Percentiles rank a stretch among this genome's conserved stretches.
phyloP scores from a whole-genome alignment of 1,140 invertebrate genomes.

The Drosophila carrolli region DNA sequence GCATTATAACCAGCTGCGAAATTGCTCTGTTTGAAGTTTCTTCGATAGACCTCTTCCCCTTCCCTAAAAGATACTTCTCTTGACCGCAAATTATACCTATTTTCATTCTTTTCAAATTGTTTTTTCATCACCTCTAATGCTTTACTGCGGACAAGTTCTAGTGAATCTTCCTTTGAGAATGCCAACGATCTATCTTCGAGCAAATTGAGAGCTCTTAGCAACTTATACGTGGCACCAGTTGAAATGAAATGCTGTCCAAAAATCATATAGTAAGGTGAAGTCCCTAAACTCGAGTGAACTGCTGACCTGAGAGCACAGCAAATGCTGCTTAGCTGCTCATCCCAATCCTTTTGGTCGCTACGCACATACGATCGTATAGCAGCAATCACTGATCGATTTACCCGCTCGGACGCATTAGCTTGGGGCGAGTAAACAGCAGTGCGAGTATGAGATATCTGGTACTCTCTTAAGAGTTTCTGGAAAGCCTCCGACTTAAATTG shows the following conservation, averaged over 20 bases:
- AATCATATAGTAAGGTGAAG: not conserved
- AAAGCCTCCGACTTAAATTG: not conserved
- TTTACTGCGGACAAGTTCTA: not conserved
- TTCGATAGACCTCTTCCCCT: not conserved
- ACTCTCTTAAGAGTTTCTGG: not conserved
- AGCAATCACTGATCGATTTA: not conserved
- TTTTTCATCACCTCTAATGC: not conserved
- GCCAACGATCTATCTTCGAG: not conserved
- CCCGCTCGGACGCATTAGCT: constrained; percentile 1
- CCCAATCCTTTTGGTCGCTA: not conserved
- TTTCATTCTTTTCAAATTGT: constrained; percentile 5
- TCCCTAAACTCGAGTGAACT: not conserved
- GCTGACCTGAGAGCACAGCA: not conserved
- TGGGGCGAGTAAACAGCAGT: not conserved
- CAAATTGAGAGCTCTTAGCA: too few species aligned
- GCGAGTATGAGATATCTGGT: not conserved
- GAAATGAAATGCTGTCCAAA: too few species aligned
- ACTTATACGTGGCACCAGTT: too few species aligned
- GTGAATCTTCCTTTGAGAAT: not conserved
- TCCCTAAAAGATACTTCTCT: too few species aligned
- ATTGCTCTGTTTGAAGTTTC: not conserved
- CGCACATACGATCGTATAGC: not conserved
- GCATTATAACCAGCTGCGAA: constrained; percentile 23
- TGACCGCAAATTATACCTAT: constrained; percentile 13
- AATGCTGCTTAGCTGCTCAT: constrained; percentile 7